These are phyloP conservation scores for Clarias laeviceps DNA, from an alignment of 2,797 vertebrate genomes.

Conservation along the genomic window DNA sequence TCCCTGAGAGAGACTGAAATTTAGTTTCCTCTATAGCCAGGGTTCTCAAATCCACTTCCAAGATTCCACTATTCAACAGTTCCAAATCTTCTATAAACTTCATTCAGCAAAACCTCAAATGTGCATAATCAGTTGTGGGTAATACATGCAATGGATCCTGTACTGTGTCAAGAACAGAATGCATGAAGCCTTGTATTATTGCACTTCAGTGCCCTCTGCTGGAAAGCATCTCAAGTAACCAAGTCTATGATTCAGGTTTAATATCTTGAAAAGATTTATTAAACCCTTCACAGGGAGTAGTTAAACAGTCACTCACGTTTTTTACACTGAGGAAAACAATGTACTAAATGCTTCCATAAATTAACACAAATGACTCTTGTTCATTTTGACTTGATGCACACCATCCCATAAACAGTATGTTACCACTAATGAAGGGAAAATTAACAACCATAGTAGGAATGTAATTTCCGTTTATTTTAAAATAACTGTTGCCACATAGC, in stretches of 20 bases:
- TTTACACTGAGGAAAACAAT: background rate
- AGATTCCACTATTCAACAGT: background rate
- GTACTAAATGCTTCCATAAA: background rate
- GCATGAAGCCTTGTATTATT: background rate
- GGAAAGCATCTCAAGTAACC: background rate
- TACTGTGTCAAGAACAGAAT: background rate
- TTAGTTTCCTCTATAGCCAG: background rate
- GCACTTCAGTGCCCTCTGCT: conserved; percentile 8
- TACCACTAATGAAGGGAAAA: background rate
- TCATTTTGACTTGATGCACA: background rate
- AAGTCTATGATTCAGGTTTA: background rate
- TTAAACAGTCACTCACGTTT: background rate
- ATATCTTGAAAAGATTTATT: background rate
- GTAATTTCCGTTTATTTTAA: background rate
- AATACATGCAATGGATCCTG: background rate
- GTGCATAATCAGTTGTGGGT: no score
- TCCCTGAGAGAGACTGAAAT: background rate
- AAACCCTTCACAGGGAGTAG: background rate
- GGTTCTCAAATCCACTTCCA: background rate
- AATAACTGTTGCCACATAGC: conserved; percentile 11
- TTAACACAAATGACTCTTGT: background rate
- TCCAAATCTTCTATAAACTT: no score
- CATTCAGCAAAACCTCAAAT: background rate
- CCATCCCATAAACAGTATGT: background rate
- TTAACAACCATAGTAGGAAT: background rate